phyloP scores from a whole-genome alignment of 2,888 invertebrate species.

The Rhingia campestris region DNA sequence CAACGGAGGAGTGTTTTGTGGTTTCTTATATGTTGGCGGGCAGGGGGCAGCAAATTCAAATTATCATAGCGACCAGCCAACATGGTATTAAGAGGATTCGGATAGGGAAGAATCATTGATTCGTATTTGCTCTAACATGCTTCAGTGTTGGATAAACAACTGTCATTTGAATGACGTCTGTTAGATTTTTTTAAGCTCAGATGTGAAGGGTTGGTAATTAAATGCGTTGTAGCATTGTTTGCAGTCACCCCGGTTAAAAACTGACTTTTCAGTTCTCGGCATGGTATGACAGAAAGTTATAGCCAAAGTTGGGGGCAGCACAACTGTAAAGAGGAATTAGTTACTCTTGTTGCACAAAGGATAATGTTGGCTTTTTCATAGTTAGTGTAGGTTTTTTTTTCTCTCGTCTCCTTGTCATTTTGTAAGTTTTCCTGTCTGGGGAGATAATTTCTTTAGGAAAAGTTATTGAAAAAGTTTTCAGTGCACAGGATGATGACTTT shows the following conservation, averaged over 20 bases:
- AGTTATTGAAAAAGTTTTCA: slow-evolving; percentile 59
- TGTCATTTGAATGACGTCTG: slow-evolving; percentile 69
- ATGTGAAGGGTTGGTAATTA: slow-evolving; percentile 62
- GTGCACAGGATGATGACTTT: slow-evolving; percentile 33
- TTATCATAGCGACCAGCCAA: slow-evolving; percentile 50
- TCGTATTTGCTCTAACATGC: slow-evolving; percentile 5
- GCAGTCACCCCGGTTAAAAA: slow-evolving; percentile 10
- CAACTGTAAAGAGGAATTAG: slow-evolving; percentile 48
- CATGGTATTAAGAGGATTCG: slow-evolving; percentile 59
- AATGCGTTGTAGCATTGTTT: slow-evolving; percentile 58
- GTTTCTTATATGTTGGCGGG: slow-evolving; percentile 44
- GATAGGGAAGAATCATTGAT: background rate
- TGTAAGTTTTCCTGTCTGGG: slow-evolving; percentile 35
- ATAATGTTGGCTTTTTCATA: slow-evolving; percentile 60
- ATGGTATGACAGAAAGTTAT: slow-evolving; percentile 40
- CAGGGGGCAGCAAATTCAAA: slow-evolving; percentile 38
- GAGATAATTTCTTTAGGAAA: slow-evolving; percentile 52
- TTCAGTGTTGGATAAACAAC: slow-evolving; percentile 58
- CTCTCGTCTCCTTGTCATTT: background rate
- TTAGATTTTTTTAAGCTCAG: slow-evolving; percentile 29
- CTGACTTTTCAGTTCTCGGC: slow-evolving; percentile 3
- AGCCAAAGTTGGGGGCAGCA: background rate
- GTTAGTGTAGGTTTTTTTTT: slow-evolving; percentile 24
- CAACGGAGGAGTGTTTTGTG: slow-evolving; percentile 51
- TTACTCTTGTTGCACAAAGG: slow-evolving; percentile 46